Percentiles rank a stretch among this genome's conserved stretches.
These are phyloP conservation scores for Tubulanus polymorphus DNA, from an alignment of 2,888 invertebrate genomes.

Conservation along the genomic window DNA sequence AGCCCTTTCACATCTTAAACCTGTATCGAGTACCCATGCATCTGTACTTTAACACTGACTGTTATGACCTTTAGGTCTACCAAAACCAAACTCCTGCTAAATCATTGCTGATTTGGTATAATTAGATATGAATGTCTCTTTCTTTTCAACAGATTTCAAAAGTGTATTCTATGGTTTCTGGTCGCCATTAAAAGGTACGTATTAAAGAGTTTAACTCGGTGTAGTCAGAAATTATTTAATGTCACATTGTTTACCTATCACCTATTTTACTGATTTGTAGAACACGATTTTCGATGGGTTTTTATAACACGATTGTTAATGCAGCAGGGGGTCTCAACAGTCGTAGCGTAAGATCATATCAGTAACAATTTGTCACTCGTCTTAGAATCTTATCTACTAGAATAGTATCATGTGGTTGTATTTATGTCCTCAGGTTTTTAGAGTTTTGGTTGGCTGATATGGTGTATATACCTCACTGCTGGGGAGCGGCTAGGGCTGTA, in stretches of 20 bases:
- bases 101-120: neutral
- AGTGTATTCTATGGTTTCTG: constrained; percentile 40
- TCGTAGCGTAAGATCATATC: constrained; percentile 33
- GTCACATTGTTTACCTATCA: no score
- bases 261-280: constrained; percentile 30
- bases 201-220: no score
- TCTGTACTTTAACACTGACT: no score
- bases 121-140: neutral
- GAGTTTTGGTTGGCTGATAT: constrained; percentile 51
- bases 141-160: constrained; percentile 31
- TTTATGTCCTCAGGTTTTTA: constrained; percentile 38
- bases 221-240: no score
- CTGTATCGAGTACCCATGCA: no score
- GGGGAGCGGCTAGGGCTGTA: constrained; percentile 44
- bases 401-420: no score
- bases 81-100: neutral
- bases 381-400: no score
- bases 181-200: constrained; percentile 46
- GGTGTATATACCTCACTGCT: constrained; percentile 44
- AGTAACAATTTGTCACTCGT: no score
- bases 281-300: constrained; percentile 50
- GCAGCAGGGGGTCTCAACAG: constrained; percentile 50
- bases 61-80: no score
- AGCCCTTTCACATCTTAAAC: no score
- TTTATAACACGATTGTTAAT: constrained; percentile 49